These are phyloP conservation scores for Thaleichthys pacificus DNA, from an alignment of 2,797 vertebrate genomes.

Conservation along the genomic window DNA sequence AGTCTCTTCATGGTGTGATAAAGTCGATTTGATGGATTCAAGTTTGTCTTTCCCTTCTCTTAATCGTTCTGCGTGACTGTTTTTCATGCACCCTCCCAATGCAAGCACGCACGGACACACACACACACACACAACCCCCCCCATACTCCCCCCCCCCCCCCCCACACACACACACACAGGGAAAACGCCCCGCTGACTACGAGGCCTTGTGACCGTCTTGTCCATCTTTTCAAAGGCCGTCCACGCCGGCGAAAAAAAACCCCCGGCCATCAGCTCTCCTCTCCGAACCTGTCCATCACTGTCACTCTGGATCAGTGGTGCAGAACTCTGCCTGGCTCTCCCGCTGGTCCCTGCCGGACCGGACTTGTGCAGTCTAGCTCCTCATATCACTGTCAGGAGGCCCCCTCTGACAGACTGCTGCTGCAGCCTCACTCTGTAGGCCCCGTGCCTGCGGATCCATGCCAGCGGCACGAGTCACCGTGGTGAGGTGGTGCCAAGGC, in stretches of 20 bases:
- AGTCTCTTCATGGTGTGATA: background rate
- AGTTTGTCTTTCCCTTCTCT: constrained; percentile 29
- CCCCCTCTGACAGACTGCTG: constrained; percentile 68
- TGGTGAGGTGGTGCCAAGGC: constrained; percentile 53
- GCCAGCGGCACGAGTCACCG: constrained; percentile 64
- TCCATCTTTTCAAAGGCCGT: constrained; percentile 76
- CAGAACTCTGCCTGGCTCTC: constrained; percentile 74
- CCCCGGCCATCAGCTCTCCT: constrained; percentile 74
- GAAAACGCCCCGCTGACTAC: constrained; percentile 61
- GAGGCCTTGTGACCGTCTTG: constrained; percentile 68
- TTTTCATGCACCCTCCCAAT: constrained; percentile 53
- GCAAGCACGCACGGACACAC: constrained; percentile 33
- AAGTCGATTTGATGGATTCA: background rate
- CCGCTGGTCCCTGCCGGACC: constrained; percentile 67
- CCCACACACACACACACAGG: constrained; percentile 10
- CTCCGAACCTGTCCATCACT: constrained; percentile 80
- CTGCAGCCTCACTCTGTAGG: constrained; percentile 68
- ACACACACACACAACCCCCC: constrained; percentile 8
- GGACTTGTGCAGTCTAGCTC: constrained; percentile 64
- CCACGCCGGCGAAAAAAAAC: constrained; percentile 65
- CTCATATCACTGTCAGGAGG: constrained; percentile 72
- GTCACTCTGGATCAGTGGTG: constrained; percentile 76
- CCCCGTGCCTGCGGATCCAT: constrained; percentile 54
- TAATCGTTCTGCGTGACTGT: constrained; percentile 60
- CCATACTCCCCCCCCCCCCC: background rate